These are phyloP conservation scores for Patiria miniata DNA, from an alignment of 35 echinoderm and acorn worm genomes.

Conservation along the genomic window DNA sequence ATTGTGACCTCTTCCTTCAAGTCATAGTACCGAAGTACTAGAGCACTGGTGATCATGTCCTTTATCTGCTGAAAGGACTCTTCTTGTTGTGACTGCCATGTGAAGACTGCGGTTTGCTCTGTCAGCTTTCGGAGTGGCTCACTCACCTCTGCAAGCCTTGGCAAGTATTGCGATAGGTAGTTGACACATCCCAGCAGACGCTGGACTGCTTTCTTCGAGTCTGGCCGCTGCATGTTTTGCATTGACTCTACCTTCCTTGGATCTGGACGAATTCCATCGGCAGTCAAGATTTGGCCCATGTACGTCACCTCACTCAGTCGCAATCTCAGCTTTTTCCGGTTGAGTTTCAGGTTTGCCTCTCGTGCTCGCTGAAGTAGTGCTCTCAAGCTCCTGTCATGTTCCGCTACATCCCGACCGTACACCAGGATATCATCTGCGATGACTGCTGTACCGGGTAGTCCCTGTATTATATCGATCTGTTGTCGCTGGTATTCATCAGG, in stretches of 20 bases:
- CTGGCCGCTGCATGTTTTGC: conserved; percentile 36
- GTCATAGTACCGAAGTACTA: conserved; percentile 66
- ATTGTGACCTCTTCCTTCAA: conserved; percentile 52
- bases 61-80: conserved; percentile 56
- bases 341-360: conserved; percentile 68
- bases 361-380: conserved; percentile 40
- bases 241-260: conserved; percentile 48
- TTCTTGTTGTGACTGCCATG: conserved; percentile 48
- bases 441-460: conserved; percentile 29
- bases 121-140: conserved; percentile 55
- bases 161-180: conserved; percentile 61
- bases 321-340: conserved; percentile 53
- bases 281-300: conserved; percentile 58
- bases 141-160: conserved; percentile 50
- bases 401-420: conserved; percentile 43
- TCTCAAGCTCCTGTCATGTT: conserved; percentile 47
- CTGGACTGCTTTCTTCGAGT: conserved; percentile 53
- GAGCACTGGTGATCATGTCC: conserved; percentile 40
- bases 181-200: conserved; percentile 57
- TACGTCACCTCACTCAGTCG: conserved; percentile 54
- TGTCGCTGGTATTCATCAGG: conserved; percentile 65
- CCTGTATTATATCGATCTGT: conserved; percentile 40
- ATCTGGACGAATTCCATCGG: conserved; percentile 43
- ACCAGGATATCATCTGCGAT: conserved; percentile 57
- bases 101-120: conserved; percentile 26